Conservation (phyloP, 2,113 vertebrate genomes). For the Corvus moneduloides region DNA sequence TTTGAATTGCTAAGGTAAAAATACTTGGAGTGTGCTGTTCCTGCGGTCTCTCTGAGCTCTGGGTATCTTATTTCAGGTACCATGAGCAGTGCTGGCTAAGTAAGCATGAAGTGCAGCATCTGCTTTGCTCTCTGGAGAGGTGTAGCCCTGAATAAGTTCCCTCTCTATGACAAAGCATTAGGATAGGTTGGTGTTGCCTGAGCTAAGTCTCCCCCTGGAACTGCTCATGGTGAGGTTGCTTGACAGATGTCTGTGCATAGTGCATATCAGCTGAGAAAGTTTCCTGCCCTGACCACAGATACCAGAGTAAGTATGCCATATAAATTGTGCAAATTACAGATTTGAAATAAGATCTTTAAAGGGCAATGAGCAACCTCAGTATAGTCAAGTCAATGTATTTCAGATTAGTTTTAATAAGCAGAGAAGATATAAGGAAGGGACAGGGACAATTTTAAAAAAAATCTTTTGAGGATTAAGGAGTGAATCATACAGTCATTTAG, state of each 20-base stretch:
- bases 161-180: neutral
- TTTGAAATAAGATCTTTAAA: neutral
- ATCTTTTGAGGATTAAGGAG: neutral
- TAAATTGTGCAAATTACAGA: neutral
- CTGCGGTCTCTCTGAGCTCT: rapidly evolving
- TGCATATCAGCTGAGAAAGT: neutral
- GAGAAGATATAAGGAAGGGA: neutral
- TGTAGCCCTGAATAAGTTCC: neutral
- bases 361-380: neutral
- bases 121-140: neutral
- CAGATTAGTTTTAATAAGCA: neutral
- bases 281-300: neutral
- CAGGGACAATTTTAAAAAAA: neutral
- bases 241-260: neutral
- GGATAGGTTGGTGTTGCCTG: neutral
- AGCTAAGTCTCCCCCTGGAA: neutral
- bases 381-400: neutral
- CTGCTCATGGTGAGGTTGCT: neutral
- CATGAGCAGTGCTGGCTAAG: neutral
- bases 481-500: neutral
- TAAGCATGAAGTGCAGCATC: neutral
- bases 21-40: neutral
- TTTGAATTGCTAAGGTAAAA: neutral
- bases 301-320: neutral
- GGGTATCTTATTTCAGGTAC: neutral